Evolutionary conservation across 2,113 vertebrate genomes (phyloP), one percentile per base, ranked within the genome.

Genomic region (Canis aureus): DNA sequence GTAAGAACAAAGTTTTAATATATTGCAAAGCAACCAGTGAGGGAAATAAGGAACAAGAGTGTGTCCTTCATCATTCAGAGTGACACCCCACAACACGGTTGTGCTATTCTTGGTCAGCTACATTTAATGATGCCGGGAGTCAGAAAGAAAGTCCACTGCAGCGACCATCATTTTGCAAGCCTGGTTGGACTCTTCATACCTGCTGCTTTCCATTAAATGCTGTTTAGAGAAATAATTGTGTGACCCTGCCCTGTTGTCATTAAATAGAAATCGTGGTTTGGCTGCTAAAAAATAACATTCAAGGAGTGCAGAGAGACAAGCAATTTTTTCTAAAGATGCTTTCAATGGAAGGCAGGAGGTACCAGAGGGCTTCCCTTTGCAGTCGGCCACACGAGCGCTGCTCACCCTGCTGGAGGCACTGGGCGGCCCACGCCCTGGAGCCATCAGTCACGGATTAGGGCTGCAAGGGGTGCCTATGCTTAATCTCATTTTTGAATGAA

Each of bases 401-500:
- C 96, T 94, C 25, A 11, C 98, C 98, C 96, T 95, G 98, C 97
- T 97, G 98, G 98, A 73, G 97, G 97, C 74, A 66, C 96, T 96
- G 91, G 92, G 35, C 95, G 95, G 67, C 0, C 87, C 57, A 79
- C 84, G 88, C 97, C 97, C 95, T 23, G 62, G 98, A 97, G 98
- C 96, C 98, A 98, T 98, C 98, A 98, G 98, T 98, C 97, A 98
- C 11, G 71, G 98, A 99, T 99, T 98, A 98, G 2, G 88, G 96
- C 98, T 97, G 91, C 97, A 89, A 98, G 98, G 98, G 98, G 98
- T 98, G 98, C 98, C 97, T 76, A 66, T 27, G 95, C 98, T 98
- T 99, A 99, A 99, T 99, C 98, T 98, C 98, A 98, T 99, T 99
- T 99, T 98, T 97, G 98, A 98, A 98, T 98, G 98, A 98, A 98